These are phyloP conservation scores for Cottoperca gobio DNA, from an alignment of 2,797 vertebrate genomes.

Conservation along the genomic window DNA sequence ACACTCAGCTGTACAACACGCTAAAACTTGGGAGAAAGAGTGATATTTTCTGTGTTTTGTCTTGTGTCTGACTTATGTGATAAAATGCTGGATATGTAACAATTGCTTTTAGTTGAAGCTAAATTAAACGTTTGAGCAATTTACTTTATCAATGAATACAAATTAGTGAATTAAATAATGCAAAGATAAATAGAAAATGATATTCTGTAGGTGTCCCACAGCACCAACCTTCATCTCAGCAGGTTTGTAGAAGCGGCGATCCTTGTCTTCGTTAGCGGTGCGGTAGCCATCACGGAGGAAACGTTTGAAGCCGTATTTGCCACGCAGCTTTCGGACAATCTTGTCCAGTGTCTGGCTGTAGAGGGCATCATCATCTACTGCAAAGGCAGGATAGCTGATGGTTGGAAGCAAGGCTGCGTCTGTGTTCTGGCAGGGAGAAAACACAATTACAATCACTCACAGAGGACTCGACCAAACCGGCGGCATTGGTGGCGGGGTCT, in stretches of 20 bases:
- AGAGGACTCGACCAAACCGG: too few relatives aligned
- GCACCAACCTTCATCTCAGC: conserved; percentile 96
- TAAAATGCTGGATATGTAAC: not conserved
- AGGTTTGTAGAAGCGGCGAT: conserved; percentile 92
- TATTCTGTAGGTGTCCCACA: not conserved
- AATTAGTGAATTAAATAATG: not conserved
- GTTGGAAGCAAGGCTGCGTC: conserved; percentile 95
- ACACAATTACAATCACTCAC: too few relatives aligned
- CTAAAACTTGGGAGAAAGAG: not conserved
- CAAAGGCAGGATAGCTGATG: conserved; percentile 98
- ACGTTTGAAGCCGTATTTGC: conserved; percentile 95
- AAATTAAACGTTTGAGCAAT: not conserved
- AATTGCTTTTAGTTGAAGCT: not conserved
- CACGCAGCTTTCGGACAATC: conserved; percentile 92
- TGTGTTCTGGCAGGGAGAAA: conserved; percentile 87
- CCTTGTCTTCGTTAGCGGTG: conserved; percentile 92
- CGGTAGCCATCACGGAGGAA: conserved; percentile 96
- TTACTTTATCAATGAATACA: not conserved
- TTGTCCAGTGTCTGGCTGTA: conserved; percentile 96
- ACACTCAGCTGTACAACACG: not conserved
- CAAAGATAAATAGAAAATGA: not conserved
- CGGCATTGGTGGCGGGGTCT: too few relatives aligned
- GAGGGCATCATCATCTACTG: conserved; percentile 95
- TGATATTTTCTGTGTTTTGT: not conserved
- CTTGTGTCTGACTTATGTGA: not conserved